Percentiles rank a stretch among this genome's conserved stretches.
Evolutionary conservation across 2,888 invertebrate species (phyloP).

Genomic region (Drosophila neonasuta): DNA sequence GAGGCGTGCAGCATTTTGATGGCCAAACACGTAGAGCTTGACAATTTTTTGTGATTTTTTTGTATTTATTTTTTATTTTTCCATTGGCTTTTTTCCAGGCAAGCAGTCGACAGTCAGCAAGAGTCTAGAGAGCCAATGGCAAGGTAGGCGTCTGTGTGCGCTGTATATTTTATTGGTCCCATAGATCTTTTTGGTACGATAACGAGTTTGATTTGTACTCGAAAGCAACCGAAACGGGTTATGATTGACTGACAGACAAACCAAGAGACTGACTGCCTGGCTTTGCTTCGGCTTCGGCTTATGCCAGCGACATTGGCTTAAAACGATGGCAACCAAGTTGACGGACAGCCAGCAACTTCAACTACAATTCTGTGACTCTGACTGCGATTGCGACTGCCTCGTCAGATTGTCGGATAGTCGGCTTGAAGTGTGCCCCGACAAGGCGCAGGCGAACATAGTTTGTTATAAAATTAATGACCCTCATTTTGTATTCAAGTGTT

Average conservation of each 20-base stretch:
- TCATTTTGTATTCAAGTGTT: slow-evolving; percentile 78
- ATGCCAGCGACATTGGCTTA: slow-evolving; percentile 35
- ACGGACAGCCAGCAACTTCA: slow-evolving; percentile 25
- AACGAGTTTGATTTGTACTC: slow-evolving; percentile 75
- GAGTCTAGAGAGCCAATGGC: slow-evolving; percentile 38
- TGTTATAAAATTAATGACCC: slow-evolving; percentile 78
- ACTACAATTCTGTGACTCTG: slow-evolving; percentile 22
- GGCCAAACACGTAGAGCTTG: slow-evolving; percentile 73
- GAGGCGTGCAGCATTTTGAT: slow-evolving; percentile 73
- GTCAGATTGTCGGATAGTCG: slow-evolving; percentile 14
- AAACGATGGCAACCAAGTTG: slow-evolving; percentile 21
- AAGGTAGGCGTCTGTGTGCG: slow-evolving; percentile 61
- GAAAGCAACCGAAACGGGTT: slow-evolving; percentile 69
- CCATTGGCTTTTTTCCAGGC: neutral
- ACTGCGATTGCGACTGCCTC: slow-evolving; percentile 14
- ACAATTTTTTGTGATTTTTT: slow-evolving; percentile 46
- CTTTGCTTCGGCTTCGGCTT: slow-evolving; percentile 15
- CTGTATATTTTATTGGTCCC: slow-evolving; percentile 71
- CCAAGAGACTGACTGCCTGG: slow-evolving; percentile 52
- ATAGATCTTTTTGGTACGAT: slow-evolving; percentile 72
- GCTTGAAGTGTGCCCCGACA: slow-evolving; percentile 28
- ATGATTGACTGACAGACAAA: slow-evolving; percentile 72
- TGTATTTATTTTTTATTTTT: neutral
- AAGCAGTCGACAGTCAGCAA: neutral
- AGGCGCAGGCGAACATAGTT: slow-evolving; percentile 56